A percentile compares a stretch with the other conserved stretches of the same genome.
phyloP scores from a whole-genome alignment of 2,888 invertebrate species.

The Deroplatys truncata region DNA sequence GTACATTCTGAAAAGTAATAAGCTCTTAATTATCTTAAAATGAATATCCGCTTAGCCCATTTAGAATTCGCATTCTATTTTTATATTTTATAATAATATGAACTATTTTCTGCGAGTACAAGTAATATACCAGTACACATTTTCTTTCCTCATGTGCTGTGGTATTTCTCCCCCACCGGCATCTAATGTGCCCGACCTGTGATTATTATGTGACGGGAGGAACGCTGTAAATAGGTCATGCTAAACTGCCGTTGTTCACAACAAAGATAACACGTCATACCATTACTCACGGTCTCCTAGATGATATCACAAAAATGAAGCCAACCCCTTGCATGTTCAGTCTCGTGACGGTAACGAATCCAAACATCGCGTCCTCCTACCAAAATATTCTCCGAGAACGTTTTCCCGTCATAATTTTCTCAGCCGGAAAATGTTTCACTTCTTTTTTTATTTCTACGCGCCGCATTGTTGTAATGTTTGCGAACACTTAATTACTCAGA shows the following conservation, averaged over 20 bases:
- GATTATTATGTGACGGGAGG: background rate
- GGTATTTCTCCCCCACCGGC: too few species aligned
- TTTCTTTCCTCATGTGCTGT: too few species aligned
- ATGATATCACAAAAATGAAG: background rate
- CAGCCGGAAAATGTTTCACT: background rate
- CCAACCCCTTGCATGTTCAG: background rate
- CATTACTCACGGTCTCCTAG: background rate
- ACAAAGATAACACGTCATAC: background rate
- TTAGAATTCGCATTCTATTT: too few species aligned
- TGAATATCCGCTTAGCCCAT: too few species aligned
- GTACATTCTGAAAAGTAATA: too few species aligned
- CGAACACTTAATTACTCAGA: constrained; percentile 1
- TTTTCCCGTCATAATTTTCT: background rate
- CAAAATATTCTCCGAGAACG: background rate
- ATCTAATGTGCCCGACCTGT: background rate
- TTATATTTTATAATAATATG: too few species aligned
- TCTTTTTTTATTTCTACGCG: background rate
- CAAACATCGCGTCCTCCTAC: background rate
- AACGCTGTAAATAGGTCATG: background rate
- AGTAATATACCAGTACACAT: too few species aligned
- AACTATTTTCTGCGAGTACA: too few species aligned
- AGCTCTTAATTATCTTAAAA: too few species aligned
- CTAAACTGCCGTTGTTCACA: background rate
- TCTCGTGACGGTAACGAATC: background rate
- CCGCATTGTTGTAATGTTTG: background rate